Evolutionary conservation across 23 tunicate genomes (phyloP), one percentile per base, ranked within the genome.

Genomic region (Trididemnum clinides): DNA sequence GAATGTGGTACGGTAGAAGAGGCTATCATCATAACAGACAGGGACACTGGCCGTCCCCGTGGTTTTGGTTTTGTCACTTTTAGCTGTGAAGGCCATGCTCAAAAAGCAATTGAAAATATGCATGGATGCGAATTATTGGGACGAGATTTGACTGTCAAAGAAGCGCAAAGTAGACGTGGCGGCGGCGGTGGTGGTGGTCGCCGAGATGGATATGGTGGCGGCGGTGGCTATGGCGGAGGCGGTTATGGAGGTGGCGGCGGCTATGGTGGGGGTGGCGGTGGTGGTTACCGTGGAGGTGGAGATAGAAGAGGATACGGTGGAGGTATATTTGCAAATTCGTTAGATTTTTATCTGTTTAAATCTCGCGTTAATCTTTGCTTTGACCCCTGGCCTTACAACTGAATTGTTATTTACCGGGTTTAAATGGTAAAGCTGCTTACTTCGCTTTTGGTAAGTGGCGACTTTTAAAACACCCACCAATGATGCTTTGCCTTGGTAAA

Each of bases 61-160:
- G 92, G 92, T 28, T 88, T 88, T 75, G 92, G 87, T 7, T 88
- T 88, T 75, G 84, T 88, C 7, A 88, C 92, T 39, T 75, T 88
- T 18, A 30, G 6, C 22, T 12, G 28, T 34, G 69, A 28, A 28
- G 50, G 36, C 10, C 77, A 74, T 1, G 88, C 87, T 27, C 26
- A 74, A 23, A 25, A 34, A 30, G 91, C 84, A 2, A 77, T 77
- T 21, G 32, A 78, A 32, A 29, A 32, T 19, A 39, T 77, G 65
- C 49, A 86, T 58, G 78, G 64, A 77, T 3, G 33, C 0, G 84
- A 86, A 0, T 39, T 86, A 2, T 5, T 34, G 36, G 84, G 84
- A 64, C 39, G 90, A 23, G 21, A 33, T 63, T 2, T 86, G 21
- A 77, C 83, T 36, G 90, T 86, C 0, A 64, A 33, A 33, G 78